Base-by-base conservation (phyloP, 2,888 invertebrate species). In the Oscheius myriophilus region DNA sequence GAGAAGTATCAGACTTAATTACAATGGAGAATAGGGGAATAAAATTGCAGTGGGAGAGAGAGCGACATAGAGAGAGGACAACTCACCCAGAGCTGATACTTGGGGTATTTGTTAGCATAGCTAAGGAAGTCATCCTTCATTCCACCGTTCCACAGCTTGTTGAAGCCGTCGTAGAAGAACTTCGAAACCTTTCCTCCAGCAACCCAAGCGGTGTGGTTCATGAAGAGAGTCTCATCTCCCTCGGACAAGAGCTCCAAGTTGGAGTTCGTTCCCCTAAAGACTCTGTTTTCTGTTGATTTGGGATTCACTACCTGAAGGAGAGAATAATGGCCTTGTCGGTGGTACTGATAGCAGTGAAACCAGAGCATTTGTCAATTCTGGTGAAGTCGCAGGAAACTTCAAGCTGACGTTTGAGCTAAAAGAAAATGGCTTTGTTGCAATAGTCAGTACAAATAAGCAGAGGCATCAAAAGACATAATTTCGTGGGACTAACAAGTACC, bases 151-250 rank as follows among this genome's bases (percentile, higher is more conserved):
- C 77, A 76, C 16, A 81, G 63, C 49, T 73, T 72, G 58, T 67
- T 64, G 74, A 75, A 78, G 42, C 76, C 79, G 46, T 73, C 70
- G 67, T 73, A 70, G 67, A 79, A 81, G 69, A 78, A 81, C 45
- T 69, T 69, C n/a, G 72, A 70, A 25, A 81, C 79, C 14, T 57
- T 63, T 21, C 79, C 81, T 16, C 78, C 81, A n/a, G 73, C 70
- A 9, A 69, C 52, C 76, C 76, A 76, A 63, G 74, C 70, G n/a
- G 74, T 69, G 72, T 73, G 45, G 58, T 69, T 69, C 45, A 58
- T 59, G 57, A 76, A 73, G 33, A 76, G 61, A 16, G 78, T 76
- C 58, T 72, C 71, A 16, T 72, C 45, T 18, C 72, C 51, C 59
- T 81, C 81, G 64, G 74, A 54, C 51, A 79, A 62, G 14, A 79